A percentile compares a stretch with the other conserved stretches of the same genome.
Conservation (phyloP, 2,113 vertebrate genomes). For the Oreotrochilus melanogaster region DNA sequence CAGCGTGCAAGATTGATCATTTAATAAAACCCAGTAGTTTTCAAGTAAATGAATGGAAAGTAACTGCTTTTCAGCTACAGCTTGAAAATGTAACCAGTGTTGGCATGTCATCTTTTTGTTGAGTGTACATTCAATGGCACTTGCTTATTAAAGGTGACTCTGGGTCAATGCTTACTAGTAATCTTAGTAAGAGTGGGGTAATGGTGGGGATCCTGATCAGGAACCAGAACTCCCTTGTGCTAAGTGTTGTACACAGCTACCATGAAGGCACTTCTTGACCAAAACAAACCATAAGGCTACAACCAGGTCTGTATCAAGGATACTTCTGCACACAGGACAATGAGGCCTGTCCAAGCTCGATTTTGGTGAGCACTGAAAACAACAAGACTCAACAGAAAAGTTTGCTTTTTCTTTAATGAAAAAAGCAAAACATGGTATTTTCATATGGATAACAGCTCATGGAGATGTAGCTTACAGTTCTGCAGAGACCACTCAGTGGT, state of each 20-base stretch:
- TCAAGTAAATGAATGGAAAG: background rate
- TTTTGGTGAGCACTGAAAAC: background rate
- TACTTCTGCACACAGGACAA: background rate
- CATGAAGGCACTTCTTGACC: background rate
- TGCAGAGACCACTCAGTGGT: background rate
- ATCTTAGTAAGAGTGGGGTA: background rate
- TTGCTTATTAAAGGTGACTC: background rate
- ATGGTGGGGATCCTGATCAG: background rate
- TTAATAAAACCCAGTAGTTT: constrained; percentile 45
- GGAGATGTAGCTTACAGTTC: background rate
- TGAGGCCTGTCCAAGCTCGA: background rate
- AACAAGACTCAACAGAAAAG: background rate
- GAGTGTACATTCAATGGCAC: background rate
- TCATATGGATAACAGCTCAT: background rate
- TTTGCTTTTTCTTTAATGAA: background rate
- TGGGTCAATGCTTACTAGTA: background rate
- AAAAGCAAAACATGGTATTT: background rate
- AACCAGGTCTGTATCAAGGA: background rate
- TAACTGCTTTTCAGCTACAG: constrained; percentile 9
- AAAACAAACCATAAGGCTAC: background rate
- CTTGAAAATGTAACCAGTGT: background rate
- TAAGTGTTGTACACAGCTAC: background rate
- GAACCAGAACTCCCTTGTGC: background rate
- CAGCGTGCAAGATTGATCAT: background rate
- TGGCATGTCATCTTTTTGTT: background rate